phyloP scores from a whole-genome alignment of 2,888 invertebrate species.

The Dicyrtoma fusca region DNA sequence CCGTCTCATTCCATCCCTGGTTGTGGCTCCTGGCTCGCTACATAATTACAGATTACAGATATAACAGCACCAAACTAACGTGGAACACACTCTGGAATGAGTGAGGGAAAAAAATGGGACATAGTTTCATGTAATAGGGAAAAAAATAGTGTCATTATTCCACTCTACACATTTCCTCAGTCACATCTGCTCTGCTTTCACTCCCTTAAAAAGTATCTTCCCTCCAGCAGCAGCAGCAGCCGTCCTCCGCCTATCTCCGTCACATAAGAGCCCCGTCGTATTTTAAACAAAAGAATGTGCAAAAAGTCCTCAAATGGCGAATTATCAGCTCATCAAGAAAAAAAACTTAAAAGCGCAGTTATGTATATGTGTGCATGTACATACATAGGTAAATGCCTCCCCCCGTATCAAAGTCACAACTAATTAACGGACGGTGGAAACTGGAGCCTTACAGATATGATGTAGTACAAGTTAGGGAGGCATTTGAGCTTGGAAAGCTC shows the following conservation, averaged over 20 bases:
- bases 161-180: constrained; percentile 5
- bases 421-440: constrained; percentile 1
- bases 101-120: too few relatives aligned
- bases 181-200: constrained; percentile 33
- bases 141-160: neutral
- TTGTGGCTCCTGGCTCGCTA: neutral
- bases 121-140: neutral
- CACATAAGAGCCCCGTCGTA: neutral
- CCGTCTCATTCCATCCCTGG: constrained; percentile 15
- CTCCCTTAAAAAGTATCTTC: constrained; percentile 21
- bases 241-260: constrained; percentile 1
- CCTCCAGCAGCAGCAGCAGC: neutral
- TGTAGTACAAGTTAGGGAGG: too few relatives aligned
- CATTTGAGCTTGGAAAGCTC: too few relatives aligned
- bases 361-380: neutral
- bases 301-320: constrained; percentile 40
- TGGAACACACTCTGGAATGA: neutral
- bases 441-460: too few relatives aligned
- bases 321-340: constrained; percentile 46
- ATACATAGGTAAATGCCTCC: too few relatives aligned
- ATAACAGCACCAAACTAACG: neutral
- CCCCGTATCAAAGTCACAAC: too few relatives aligned
- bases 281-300: constrained; percentile 44
- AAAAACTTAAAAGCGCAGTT: constrained; percentile 5
- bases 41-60: neutral